A percentile compares a stretch with the other conserved stretches of the same genome.
Conservation (phyloP, 1,140 invertebrate species). For the Drosophila santomea region DNA sequence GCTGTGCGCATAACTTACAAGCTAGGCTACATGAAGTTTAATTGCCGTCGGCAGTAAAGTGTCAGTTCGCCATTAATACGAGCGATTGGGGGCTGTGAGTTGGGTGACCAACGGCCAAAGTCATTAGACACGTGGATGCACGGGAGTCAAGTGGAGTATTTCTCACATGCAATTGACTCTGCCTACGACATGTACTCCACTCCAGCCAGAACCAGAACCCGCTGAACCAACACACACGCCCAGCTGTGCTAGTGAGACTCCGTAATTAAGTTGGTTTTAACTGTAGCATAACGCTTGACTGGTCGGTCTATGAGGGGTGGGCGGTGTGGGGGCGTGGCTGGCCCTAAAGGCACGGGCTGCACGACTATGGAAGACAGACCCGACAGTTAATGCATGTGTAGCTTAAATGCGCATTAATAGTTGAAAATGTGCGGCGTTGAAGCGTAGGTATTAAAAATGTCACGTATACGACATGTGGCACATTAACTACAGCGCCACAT, state of each 20-base stretch:
- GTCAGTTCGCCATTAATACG: slow-evolving; percentile 36
- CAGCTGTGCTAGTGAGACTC: slow-evolving; percentile 36
- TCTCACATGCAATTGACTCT: slow-evolving; percentile 55
- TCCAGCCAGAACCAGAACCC: slow-evolving; percentile 6
- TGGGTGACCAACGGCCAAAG: slow-evolving; percentile 18
- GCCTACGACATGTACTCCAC: slow-evolving; percentile 31
- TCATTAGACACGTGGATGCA: slow-evolving; percentile 29
- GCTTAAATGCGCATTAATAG: slow-evolving; percentile 82
- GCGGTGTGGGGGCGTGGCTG: slow-evolving; percentile 17
- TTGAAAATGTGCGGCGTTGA: slow-evolving; percentile 83
- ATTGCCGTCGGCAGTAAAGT: slow-evolving; percentile 49
- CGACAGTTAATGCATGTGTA: slow-evolving; percentile 80
- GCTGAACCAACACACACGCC: slow-evolving; percentile 16
- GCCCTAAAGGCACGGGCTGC: slow-evolving; percentile 1
- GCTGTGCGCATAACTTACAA: slow-evolving; percentile 61
- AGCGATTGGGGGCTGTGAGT: neutral
- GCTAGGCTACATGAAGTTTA: slow-evolving; percentile 64
- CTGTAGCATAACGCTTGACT: slow-evolving; percentile 59
- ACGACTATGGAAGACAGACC: slow-evolving; percentile 18
- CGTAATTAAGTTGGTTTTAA: slow-evolving; percentile 77
- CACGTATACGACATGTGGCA: slow-evolving; percentile 81
- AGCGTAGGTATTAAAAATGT: slow-evolving; percentile 82
- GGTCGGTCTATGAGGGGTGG: slow-evolving; percentile 3
- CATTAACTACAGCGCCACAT: slow-evolving; percentile 76
- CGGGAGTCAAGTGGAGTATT: slow-evolving; percentile 13